phyloP scores from a whole-genome alignment of 2,113 vertebrate genomes.

The Parus major region DNA sequence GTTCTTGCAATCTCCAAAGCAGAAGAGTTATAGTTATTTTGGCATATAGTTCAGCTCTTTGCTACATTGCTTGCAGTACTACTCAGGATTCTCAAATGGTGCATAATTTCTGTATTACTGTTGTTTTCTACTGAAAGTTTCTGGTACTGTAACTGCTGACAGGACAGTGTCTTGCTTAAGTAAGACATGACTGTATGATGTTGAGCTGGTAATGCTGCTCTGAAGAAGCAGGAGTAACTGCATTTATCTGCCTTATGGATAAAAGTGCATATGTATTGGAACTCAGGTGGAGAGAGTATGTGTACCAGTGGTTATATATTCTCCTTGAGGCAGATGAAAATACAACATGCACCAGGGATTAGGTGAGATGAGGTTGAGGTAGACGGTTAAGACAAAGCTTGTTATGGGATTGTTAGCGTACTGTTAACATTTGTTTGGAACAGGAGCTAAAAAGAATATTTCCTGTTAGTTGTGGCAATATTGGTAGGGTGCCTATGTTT shows the following conservation, averaged over 20 bases:
- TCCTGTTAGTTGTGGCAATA: not conserved
- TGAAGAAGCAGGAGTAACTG: not conserved
- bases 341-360: not conserved
- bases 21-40: not conserved
- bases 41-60: not conserved
- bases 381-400: not conserved
- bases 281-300: not conserved
- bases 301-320: not conserved
- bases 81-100: not conserved
- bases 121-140: not conserved
- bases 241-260: rapidly evolving
- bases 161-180: not conserved
- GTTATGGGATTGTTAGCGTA: not conserved
- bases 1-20: not conserved
- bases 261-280: not conserved
- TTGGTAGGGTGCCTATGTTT: not conserved
- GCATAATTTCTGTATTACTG: not conserved
- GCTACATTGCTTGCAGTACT: not conserved
- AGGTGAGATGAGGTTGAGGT: not conserved
- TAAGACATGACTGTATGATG: not conserved
- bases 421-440: not conserved
- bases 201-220: not conserved
- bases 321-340: not conserved
- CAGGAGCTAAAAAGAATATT: not conserved
- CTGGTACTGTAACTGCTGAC: not conserved